Percentiles rank a stretch among this genome's conserved stretches.
phyloP scores from a whole-genome alignment of 2,888 invertebrate species.

The Galerucella pusilla region DNA sequence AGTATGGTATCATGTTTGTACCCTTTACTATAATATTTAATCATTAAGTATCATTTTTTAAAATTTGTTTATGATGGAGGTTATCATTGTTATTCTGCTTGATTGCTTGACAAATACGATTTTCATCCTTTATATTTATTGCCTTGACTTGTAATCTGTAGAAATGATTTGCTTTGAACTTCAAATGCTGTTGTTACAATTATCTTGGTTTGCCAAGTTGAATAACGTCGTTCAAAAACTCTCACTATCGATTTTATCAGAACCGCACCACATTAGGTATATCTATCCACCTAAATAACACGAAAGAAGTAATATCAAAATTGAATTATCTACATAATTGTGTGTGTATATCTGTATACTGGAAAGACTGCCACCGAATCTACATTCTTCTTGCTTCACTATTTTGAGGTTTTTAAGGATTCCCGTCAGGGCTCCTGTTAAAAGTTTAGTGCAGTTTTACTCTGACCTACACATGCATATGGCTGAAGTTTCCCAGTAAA shows the following conservation, averaged over 20 bases:
- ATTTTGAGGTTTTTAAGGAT: too few relatives aligned
- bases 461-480: too few relatives aligned
- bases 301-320: too few relatives aligned
- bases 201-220: background rate
- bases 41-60: background rate
- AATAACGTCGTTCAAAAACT: background rate
- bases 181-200: conserved; percentile 1
- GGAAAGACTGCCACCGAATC: too few relatives aligned
- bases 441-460: too few relatives aligned
- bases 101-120: background rate
- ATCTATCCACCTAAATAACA: background rate
- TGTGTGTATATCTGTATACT: too few relatives aligned
- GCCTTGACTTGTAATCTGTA: background rate
- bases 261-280: background rate
- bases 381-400: too few relatives aligned
- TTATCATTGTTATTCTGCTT: background rate
- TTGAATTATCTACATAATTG: too few relatives aligned
- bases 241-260: conserved; percentile 1
- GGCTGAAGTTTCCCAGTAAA: too few relatives aligned
- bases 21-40: too few relatives aligned
- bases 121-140: background rate
- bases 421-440: too few relatives aligned
- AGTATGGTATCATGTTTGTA: too few relatives aligned
- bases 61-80: background rate
- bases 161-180: background rate